Conservation (phyloP, 2,797 vertebrate species). For the Benthosema pterotum region DNA sequence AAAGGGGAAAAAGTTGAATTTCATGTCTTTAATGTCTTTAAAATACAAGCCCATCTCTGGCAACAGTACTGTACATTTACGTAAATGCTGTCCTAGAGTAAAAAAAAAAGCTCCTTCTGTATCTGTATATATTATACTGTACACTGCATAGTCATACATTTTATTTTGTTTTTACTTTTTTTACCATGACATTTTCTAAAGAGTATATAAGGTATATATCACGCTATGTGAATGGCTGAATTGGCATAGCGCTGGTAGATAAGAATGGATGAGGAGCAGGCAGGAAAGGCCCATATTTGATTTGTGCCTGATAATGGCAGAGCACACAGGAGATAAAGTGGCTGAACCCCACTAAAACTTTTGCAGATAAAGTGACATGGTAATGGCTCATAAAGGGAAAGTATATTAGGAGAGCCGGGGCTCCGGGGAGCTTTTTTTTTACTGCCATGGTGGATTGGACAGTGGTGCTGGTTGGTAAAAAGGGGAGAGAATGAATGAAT, state of each 20-base stretch:
- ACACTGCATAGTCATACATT: too few species aligned
- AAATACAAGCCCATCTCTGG: too few species aligned
- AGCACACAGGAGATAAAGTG: conserved; percentile 53
- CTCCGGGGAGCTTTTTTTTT: conserved; percentile 60
- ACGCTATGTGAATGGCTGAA: conserved; percentile 17
- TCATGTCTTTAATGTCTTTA: too few species aligned
- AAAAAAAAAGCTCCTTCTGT: too few species aligned
- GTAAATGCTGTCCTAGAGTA: too few species aligned
- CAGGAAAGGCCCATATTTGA: conserved; percentile 61
- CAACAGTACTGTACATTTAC: too few species aligned
- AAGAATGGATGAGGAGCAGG: conserved; percentile 23
- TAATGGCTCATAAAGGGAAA: conserved; percentile 65
- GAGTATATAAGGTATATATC: too few species aligned
- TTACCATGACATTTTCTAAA: too few species aligned
- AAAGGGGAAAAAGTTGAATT: too few species aligned
- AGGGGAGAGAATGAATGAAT: conserved; percentile 14
- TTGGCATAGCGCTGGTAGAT: conserved; percentile 19
- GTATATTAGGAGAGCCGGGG: conserved; percentile 50
- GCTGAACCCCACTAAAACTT: conserved; percentile 46
- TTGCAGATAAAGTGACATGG: conserved; percentile 44
- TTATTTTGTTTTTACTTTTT: too few species aligned
- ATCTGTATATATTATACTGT: too few species aligned
- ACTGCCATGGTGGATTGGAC: conserved; percentile 37
- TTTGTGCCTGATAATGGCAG: conserved; percentile 41
- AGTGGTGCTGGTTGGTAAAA: conserved; percentile 3